Evolutionary conservation across 2,888 invertebrate species (phyloP).

Genomic region (Neoitamus cyanurus): DNA sequence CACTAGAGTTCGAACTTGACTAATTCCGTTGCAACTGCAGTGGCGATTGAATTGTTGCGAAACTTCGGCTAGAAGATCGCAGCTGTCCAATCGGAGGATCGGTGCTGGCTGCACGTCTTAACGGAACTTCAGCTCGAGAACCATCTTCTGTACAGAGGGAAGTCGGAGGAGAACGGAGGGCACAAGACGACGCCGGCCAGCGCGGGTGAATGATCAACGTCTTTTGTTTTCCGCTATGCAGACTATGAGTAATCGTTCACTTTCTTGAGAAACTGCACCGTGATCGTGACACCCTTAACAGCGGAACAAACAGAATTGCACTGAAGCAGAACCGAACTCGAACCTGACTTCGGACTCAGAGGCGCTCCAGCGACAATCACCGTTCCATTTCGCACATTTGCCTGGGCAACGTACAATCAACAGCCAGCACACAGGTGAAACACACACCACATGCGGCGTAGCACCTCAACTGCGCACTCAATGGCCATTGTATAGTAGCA

Average conservation of each 20-base stretch:
- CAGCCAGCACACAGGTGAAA: conserved; percentile 1
- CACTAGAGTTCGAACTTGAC: background rate
- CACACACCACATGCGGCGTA: background rate
- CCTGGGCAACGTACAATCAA: conserved; percentile 12
- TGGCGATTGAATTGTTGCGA: background rate
- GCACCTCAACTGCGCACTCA: background rate
- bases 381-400: background rate
- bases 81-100: background rate
- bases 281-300: conserved; percentile 37
- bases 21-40: background rate
- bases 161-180: background rate
- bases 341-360: conserved; percentile 40
- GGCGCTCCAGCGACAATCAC: background rate
- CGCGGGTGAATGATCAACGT: conserved; percentile 45
- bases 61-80: background rate
- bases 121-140: conserved; percentile 13
- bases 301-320: conserved; percentile 53
- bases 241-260: conserved; percentile 28
- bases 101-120: background rate
- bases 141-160: background rate
- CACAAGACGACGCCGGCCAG: background rate
- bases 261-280: conserved; percentile 28
- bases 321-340: conserved; percentile 54
- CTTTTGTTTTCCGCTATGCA: conserved; percentile 35
- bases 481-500: background rate